phyloP scores from a whole-genome alignment of 2,797 vertebrate genomes.

The Sebastes reedi region DNA sequence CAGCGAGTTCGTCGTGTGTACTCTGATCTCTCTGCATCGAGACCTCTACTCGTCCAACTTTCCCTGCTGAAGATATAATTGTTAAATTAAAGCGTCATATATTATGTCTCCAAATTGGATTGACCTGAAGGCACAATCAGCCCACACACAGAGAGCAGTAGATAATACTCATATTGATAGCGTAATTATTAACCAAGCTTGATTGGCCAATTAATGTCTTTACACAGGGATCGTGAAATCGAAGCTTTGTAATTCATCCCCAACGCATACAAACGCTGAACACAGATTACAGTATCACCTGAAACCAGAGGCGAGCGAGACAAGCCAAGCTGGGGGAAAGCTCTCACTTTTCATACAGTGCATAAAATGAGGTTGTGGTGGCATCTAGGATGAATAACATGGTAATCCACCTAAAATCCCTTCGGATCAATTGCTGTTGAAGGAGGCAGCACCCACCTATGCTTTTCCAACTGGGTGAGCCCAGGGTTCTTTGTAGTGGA shows the following conservation, averaged over 20 bases:
- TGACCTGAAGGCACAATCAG: conserved; percentile 34
- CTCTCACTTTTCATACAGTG: conserved; percentile 24
- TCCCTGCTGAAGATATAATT: conserved; percentile 3
- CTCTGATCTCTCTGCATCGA: conserved; percentile 5
- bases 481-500: conserved; percentile 24
- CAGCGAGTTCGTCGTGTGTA: neutral
- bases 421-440: conserved; percentile 35
- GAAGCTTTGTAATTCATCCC: conserved; percentile 30
- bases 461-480: conserved; percentile 30
- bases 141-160: conserved; percentile 11
- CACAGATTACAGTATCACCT: conserved; percentile 47
- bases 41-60: conserved; percentile 22
- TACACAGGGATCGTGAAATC: conserved; percentile 26
- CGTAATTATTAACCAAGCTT: conserved; percentile 52
- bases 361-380: conserved; percentile 47
- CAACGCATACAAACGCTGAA: conserved; percentile 13
- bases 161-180: conserved; percentile 48
- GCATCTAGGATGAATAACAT: conserved; percentile 39
- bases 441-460: conserved; percentile 30
- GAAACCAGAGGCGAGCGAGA: conserved; percentile 23
- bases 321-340: conserved; percentile 27
- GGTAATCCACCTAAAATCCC: conserved; percentile 57
- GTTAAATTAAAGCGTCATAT: conserved; percentile 5
- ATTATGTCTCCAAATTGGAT: conserved; percentile 32
- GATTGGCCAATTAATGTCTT: conserved; percentile 50